phyloP scores from a whole-genome alignment of 1,140 invertebrate species.

The Drosophila ambigua region DNA sequence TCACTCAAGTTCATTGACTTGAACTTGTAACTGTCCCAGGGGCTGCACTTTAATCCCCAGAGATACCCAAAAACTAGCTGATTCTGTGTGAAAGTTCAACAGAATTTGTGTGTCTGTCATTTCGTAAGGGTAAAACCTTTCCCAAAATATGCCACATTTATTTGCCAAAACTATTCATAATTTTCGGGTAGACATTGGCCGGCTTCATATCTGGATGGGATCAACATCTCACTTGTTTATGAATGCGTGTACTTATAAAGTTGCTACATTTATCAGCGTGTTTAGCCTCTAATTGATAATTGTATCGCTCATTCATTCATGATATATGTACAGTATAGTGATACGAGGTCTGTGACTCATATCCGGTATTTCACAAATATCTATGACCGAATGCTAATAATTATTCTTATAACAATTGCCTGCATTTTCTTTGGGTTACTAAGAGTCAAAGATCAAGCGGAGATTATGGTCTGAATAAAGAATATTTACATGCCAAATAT shows the following conservation, averaged over 20 bases:
- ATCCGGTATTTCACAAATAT: slow-evolving; percentile 47
- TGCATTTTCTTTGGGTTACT: too few species aligned
- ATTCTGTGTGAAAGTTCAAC: slow-evolving; percentile 6
- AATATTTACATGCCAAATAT: neutral
- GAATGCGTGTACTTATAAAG: neutral
- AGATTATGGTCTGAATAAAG: too few species aligned
- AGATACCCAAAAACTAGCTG: too few species aligned
- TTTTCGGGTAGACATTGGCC: neutral
- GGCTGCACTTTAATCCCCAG: neutral
- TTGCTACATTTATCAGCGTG: slow-evolving; percentile 39
- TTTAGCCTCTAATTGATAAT: slow-evolving; percentile 64
- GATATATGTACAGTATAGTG: slow-evolving; percentile 5
- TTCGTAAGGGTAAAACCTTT: too few species aligned
- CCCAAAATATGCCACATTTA: neutral
- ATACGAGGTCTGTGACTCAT: slow-evolving; percentile 48
- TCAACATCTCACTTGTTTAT: slow-evolving; percentile 31
- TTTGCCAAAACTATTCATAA: neutral
- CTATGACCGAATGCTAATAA: slow-evolving; percentile 46
- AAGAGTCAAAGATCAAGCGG: too few species aligned
- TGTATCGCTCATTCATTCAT: slow-evolving; percentile 63
- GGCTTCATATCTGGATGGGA: slow-evolving; percentile 9
- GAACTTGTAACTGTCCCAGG: slow-evolving; percentile 10
- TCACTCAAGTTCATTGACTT: slow-evolving; percentile 56
- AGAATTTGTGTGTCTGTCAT: neutral
- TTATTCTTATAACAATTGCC: too few species aligned